Percentiles rank a stretch among this genome's conserved stretches.
Conservation (phyloP, 2,888 invertebrate genomes). For the Drosophila atroscutellata region DNA sequence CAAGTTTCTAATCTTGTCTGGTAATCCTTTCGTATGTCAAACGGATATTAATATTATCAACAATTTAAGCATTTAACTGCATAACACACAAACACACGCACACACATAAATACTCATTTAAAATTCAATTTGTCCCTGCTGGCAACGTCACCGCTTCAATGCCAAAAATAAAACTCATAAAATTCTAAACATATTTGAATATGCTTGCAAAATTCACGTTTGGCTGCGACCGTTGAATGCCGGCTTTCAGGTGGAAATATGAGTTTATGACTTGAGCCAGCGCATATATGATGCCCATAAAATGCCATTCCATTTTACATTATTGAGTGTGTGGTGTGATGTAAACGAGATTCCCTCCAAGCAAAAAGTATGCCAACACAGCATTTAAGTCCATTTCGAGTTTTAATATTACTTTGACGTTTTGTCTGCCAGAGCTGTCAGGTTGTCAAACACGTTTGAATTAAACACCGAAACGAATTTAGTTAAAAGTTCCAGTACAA, state of each 20-base stretch:
- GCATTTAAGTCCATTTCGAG: not conserved
- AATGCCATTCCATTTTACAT: constrained; percentile 1
- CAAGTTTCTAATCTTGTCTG: constrained; percentile 55
- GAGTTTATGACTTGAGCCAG: constrained; percentile 40
- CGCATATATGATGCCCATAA: constrained; percentile 14
- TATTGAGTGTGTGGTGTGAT: not conserved
- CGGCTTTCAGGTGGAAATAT: constrained; percentile 40
- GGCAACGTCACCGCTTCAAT: too few species aligned
- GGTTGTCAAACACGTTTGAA: not conserved
- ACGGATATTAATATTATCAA: constrained; percentile 78
- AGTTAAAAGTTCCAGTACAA: not conserved
- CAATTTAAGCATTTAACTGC: constrained; percentile 56
- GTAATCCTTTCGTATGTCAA: constrained; percentile 65
- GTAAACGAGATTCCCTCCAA: not conserved
- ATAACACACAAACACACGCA: constrained; percentile 9
- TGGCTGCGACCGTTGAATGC: not conserved
- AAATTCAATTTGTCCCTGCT: constrained; percentile 68
- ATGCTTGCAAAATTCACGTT: constrained; percentile 31
- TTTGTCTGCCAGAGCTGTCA: not conserved
- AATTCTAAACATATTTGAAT: constrained; percentile 65
- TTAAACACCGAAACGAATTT: not conserved
- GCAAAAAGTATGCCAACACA: not conserved
- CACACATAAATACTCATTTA: constrained; percentile 40
- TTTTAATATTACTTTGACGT: not conserved
- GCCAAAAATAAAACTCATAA: constrained; percentile 57